phyloP scores from a whole-genome alignment of 2,113 vertebrate species.

The Chaetura pelagica region DNA sequence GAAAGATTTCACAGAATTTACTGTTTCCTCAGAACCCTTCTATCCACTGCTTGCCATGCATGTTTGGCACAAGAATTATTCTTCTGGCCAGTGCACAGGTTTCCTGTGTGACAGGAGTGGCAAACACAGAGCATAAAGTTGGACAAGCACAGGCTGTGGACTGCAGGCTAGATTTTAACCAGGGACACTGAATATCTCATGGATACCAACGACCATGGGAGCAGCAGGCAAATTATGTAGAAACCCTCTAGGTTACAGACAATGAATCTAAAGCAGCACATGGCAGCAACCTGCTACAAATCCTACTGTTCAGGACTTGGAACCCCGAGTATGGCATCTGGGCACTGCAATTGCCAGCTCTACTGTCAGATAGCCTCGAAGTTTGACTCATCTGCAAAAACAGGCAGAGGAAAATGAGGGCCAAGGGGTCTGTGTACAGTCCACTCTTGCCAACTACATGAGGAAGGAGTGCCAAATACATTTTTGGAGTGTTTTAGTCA shows the following conservation, averaged over 20 bases:
- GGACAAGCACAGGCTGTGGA: background rate
- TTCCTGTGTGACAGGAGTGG: background rate
- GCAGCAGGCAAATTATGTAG: slow-evolving; percentile 44
- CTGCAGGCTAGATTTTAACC: background rate
- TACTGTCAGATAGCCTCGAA: background rate
- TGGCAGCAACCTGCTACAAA: slow-evolving; percentile 11
- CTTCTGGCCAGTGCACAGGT: background rate
- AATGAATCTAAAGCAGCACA: slow-evolving; percentile 47
- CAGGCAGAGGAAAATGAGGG: background rate
- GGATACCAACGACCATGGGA: slow-evolving; percentile 17
- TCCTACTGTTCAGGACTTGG: slow-evolving; percentile 45
- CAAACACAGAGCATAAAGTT: background rate
- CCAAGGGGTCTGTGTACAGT: background rate
- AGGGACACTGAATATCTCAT: background rate
- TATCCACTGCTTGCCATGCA: background rate
- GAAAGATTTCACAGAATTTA: slow-evolving; percentile 9
- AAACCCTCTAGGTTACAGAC: background rate
- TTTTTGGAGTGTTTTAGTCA: slow-evolving; percentile 16
- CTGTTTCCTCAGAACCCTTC: slow-evolving; percentile 14
- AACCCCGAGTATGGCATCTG: slow-evolving; percentile 35
- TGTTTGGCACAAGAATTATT: slow-evolving; percentile 25
- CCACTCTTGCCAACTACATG: background rate
- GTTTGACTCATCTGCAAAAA: slow-evolving; percentile 24
- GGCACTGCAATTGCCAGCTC: slow-evolving; percentile 19
- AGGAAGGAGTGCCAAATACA: background rate